Evolutionary conservation across 2,888 invertebrate genomes (phyloP).

Genomic region (Crossocerus cetratus): DNA sequence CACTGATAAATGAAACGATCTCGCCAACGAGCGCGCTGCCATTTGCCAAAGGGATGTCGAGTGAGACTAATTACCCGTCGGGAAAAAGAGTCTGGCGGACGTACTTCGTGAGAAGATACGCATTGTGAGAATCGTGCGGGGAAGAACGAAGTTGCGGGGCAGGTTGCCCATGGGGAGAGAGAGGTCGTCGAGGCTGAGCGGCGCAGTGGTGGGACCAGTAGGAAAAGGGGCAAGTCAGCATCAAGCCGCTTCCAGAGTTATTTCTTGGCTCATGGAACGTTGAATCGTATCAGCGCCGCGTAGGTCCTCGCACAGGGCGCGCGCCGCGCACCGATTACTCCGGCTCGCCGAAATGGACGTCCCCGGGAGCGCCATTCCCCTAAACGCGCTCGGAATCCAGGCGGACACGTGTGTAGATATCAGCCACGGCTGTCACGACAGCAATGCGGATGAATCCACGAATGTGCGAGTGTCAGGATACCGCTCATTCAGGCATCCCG

Average conservation of each 20-base stretch:
- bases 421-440: slow-evolving; percentile 50
- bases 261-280: slow-evolving; percentile 31
- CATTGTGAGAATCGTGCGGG: background rate
- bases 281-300: slow-evolving; percentile 10
- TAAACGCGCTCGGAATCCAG: slow-evolving; percentile 52
- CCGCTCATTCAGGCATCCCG: background rate
- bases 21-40: background rate
- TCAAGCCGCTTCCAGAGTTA: slow-evolving; percentile 18
- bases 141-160: background rate
- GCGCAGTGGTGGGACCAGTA: background rate
- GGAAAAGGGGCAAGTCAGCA: slow-evolving; percentile 12
- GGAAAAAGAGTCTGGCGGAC: background rate
- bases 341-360: slow-evolving; percentile 45
- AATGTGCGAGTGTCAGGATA: slow-evolving; percentile 18
- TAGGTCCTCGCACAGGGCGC: slow-evolving; percentile 14
- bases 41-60: background rate
- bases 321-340: slow-evolving; percentile 38
- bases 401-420: slow-evolving; percentile 44
- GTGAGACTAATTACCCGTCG: background rate
- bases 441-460: slow-evolving; percentile 47
- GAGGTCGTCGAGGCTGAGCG: background rate
- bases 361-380: slow-evolving; percentile 24
- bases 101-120: background rate
- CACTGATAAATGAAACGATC: background rate
- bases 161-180: background rate